Conservation (phyloP, 2,797 vertebrate species). For the Vespertilio murinus region DNA sequence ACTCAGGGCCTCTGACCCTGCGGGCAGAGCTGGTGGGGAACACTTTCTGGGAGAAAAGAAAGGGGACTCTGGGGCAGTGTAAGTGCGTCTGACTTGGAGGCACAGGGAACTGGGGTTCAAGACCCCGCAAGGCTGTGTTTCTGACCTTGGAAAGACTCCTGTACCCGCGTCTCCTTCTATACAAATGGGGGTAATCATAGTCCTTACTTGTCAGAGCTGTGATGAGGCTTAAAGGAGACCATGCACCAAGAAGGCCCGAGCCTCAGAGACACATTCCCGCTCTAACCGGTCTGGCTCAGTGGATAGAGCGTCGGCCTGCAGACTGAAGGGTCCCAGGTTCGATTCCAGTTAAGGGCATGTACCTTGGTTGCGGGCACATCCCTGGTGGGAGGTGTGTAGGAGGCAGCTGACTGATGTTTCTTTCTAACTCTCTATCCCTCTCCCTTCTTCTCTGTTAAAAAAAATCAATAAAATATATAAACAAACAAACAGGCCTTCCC, state of each 20-base stretch:
- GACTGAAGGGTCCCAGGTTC: too few species aligned
- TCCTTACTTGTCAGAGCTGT: not conserved
- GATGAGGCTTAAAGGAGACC: not conserved
- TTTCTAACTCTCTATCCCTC: too few species aligned
- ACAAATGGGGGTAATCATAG: not conserved
- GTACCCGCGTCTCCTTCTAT: not conserved
- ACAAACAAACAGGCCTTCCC: not conserved
- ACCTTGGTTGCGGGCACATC: too few species aligned
- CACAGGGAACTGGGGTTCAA: not conserved
- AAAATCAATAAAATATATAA: too few species aligned
- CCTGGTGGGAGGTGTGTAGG: too few species aligned
- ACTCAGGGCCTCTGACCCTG: not conserved
- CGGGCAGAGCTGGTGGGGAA: not conserved
- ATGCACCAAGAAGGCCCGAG: not conserved
- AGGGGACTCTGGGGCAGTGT: not conserved
- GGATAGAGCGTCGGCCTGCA: too few species aligned
- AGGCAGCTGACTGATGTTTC: too few species aligned
- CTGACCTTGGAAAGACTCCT: not conserved
- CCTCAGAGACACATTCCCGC: not conserved
- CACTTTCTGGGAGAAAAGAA: constrained; percentile 2
- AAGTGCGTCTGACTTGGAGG: not conserved
- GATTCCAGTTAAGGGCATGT: too few species aligned
- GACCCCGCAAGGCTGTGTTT: not conserved
- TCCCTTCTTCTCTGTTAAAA: too few species aligned
- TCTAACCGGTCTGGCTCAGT: too few species aligned